Evolutionary conservation across 2,113 vertebrate genomes (phyloP).

Genomic region (Prietella phreatophila): DNA sequence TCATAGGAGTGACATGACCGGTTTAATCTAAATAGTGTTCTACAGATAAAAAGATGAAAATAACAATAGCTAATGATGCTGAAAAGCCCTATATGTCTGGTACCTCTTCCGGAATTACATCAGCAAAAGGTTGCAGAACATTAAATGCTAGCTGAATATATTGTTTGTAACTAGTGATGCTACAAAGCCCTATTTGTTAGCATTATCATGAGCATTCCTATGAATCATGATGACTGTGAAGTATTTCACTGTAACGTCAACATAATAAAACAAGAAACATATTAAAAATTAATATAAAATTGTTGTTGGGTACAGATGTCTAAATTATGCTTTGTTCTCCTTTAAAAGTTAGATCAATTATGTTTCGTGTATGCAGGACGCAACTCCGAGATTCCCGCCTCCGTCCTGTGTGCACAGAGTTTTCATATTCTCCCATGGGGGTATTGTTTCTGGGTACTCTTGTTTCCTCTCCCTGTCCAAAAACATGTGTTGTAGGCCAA

Average conservation of each 20-base stretch:
- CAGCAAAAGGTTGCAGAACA: slow-evolving; percentile 16
- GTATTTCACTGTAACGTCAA: background rate
- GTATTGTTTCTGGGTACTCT: too few species aligned
- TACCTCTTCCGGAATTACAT: background rate
- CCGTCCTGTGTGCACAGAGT: too few species aligned
- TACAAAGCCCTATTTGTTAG: slow-evolving; percentile 1
- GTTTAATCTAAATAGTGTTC: background rate
- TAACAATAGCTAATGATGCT: slow-evolving; percentile 2
- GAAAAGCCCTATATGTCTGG: background rate
- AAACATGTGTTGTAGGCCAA: too few species aligned
- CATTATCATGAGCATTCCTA: too few species aligned
- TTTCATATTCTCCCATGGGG: too few species aligned
- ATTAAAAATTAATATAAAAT: too few species aligned
- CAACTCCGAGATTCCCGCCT: too few species aligned
- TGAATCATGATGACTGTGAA: background rate
- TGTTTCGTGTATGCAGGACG: too few species aligned
- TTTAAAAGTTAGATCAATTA: background rate
- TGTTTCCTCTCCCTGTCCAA: too few species aligned
- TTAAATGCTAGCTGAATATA: slow-evolving; percentile 15
- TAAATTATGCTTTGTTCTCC: background rate
- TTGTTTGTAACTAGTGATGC: background rate
- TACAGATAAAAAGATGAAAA: background rate
- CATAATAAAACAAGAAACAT: background rate
- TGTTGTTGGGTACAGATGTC: background rate
- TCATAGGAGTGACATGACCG: background rate